phyloP scores from a whole-genome alignment of 2,797 vertebrate species.

The Okamejei kenojei region DNA sequence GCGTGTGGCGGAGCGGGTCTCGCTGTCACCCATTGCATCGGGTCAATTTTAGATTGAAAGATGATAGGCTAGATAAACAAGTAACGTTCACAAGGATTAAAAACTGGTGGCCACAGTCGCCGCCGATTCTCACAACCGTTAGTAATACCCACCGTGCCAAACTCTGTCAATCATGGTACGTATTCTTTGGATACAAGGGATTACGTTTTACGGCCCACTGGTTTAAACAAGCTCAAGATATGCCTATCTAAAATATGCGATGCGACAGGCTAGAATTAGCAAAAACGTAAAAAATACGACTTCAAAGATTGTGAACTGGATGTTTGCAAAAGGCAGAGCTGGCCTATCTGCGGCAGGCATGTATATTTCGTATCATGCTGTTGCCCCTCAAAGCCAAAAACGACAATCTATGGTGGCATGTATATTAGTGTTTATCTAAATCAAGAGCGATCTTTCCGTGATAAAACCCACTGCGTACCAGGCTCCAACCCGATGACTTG shows the following conservation, averaged over 20 bases:
- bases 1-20: background rate
- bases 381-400: background rate
- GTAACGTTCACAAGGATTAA: background rate
- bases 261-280: no score
- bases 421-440: background rate
- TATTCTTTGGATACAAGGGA: background rate
- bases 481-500: background rate
- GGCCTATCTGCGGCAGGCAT: no score
- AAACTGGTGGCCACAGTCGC: background rate
- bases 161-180: background rate
- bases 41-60: slow-evolving; percentile 13
- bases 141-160: background rate
- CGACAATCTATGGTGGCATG: background rate
- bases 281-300: no score
- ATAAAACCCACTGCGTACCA: background rate
- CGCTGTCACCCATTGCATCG: background rate
- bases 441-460: background rate
- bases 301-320: no score
- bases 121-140: background rate
- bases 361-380: no score
- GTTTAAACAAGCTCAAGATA: background rate
- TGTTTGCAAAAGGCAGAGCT: no score
- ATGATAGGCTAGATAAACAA: background rate
- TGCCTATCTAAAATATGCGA: background rate
- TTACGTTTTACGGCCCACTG: background rate